Evolutionary conservation across 2,888 invertebrate genomes (phyloP), one percentile per base, ranked within the genome.

Genomic region (Caenorhabditis sp.): DNA sequence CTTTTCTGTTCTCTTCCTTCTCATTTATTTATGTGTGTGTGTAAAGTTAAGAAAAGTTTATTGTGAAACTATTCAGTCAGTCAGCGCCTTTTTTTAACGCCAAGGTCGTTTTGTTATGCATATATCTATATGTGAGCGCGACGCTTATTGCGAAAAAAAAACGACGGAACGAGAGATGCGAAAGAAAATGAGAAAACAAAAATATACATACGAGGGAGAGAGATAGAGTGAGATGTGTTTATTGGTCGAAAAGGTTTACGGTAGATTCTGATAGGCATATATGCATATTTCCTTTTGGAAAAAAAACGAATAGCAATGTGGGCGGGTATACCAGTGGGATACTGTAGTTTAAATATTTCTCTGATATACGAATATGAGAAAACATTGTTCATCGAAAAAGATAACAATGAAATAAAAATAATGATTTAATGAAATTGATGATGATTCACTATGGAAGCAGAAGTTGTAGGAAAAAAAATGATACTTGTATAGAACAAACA

Each of bases 41-140:
- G 43, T 43, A 43, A 43, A 43, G 43, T 43, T 43, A 43, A 43
- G 43, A 43, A 43, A 43, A 43, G 43, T 43, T 17, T 43, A 43
- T 43, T 43, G 43, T 43, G 43, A 43, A 43, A 43, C 43, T 43
- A 43, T 43, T 43, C 43, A 43, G 43, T 31, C 31, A 31, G 31
- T 43, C 43, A 43, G 43, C 43, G 43, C 43, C 43, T 43, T 43
- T 43, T 31, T 43, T 43, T 43, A 17, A 43, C 43, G 43, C 43
- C 43, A 43, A 43, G 43, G 43, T 43, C 43, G 43, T 43, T 43
- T 43, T 43, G 43, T 43, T 43, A 43, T 43, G 43, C 43, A 43
- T 43, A 43, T 43, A 43, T 43, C 43, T 43, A 43, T 43, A 43
- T 43, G 43, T 17, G 43, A 43, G 43, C 43, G 43, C 43, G 43